These are phyloP conservation scores for Ariopsis seemanni DNA, from an alignment of 2,113 vertebrate genomes.

Conservation along the genomic window DNA sequence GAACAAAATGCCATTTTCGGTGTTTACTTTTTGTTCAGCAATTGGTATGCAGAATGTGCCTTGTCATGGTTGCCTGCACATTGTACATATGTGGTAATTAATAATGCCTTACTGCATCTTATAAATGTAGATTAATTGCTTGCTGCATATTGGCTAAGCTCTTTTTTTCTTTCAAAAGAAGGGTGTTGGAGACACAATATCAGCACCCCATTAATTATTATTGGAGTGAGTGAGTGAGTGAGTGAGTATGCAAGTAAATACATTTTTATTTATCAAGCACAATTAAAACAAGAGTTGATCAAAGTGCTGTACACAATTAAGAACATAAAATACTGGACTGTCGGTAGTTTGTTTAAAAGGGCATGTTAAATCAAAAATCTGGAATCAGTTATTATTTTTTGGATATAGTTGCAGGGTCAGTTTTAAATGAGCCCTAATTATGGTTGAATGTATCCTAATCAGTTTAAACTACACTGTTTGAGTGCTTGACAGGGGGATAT, in stretches of 20 bases:
- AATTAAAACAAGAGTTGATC: not conserved
- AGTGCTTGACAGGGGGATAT: not conserved
- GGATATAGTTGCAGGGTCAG: not conserved
- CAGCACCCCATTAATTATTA: constrained; percentile 10
- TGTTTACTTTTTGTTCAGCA: constrained; percentile 8
- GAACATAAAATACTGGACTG: not conserved
- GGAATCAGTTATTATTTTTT: not conserved
- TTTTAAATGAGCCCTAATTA: not conserved
- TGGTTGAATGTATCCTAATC: not conserved
- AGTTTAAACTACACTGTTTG: not conserved
- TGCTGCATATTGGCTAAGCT: constrained; percentile 20
- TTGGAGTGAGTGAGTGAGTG: not conserved
- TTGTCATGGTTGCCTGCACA: constrained; percentile 15
- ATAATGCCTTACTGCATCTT: constrained; percentile 37
- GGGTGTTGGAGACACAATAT: not conserved
- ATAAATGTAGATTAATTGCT: constrained; percentile 34
- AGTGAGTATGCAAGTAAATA: not conserved
- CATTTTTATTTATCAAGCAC: not conserved
- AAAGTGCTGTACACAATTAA: not conserved
- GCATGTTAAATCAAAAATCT: not conserved
- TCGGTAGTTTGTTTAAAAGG: not conserved
- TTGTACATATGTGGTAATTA: constrained; percentile 39
- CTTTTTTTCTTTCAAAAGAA: constrained; percentile 3
- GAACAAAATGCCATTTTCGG: constrained; percentile 4
- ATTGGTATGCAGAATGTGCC: constrained; percentile 27